Conservation (phyloP, 2,888 invertebrate species). For the Kryphioiulus occultus region DNA sequence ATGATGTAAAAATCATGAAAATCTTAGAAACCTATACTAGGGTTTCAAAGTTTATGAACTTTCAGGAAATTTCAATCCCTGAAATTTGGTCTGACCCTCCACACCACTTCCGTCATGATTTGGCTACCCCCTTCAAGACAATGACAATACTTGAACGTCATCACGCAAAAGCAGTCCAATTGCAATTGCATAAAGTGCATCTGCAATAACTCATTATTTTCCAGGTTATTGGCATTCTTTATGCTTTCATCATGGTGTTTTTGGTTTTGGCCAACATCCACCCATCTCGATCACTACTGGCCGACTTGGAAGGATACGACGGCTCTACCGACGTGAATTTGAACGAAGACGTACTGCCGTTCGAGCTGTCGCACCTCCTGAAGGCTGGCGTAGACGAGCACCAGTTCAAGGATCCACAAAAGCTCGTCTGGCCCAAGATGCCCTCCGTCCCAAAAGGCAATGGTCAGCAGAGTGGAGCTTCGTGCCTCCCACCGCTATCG, state of each 20-base stretch:
- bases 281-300: conserved; percentile 24
- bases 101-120: too few species aligned
- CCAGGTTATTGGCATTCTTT: conserved; percentile 41
- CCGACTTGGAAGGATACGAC: conserved; percentile 14
- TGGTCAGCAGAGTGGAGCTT: neutral
- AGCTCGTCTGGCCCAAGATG: neutral
- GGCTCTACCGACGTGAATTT: neutral
- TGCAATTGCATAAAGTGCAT: too few species aligned
- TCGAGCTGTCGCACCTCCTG: neutral
- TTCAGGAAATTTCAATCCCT: too few species aligned
- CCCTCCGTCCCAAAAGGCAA: neutral
- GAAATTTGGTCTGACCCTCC: too few species aligned
- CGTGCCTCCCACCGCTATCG: neutral
- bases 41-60: too few species aligned
- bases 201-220: neutral
- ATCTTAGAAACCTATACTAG: too few species aligned
- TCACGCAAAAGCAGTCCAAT: too few species aligned
- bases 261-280: conserved; percentile 42
- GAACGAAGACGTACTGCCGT: conserved; percentile 8
- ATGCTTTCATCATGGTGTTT: conserved; percentile 45
- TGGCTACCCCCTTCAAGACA: too few species aligned
- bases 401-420: neutral
- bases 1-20: too few species aligned
- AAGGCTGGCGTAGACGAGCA: neutral
- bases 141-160: too few species aligned